A percentile compares a stretch with the other conserved stretches of the same genome.
Conservation (phyloP, 1,140 invertebrate species). For the Linepithema humile region DNA sequence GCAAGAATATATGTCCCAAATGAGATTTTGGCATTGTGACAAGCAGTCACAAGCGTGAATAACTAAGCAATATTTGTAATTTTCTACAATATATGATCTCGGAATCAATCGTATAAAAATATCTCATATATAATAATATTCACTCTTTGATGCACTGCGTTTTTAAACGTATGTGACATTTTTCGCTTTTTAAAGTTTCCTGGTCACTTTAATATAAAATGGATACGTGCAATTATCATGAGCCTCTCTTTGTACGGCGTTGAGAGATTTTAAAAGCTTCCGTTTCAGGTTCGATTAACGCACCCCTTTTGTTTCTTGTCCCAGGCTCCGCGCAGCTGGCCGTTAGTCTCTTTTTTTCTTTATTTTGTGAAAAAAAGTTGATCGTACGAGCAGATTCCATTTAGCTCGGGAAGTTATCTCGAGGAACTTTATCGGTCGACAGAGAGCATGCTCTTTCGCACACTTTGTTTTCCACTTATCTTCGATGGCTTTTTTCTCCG, state of each 20-base stretch:
- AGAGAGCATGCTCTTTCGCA: constrained; percentile 46
- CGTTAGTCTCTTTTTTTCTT: constrained; percentile 10
- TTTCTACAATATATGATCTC: background rate
- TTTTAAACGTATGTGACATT: background rate
- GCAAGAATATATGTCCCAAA: background rate
- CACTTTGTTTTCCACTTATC: constrained; percentile 51
- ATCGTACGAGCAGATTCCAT: constrained; percentile 65
- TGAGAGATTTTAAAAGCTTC: constrained; percentile 67
- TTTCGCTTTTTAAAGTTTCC: background rate
- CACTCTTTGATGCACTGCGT: too few relatives aligned
- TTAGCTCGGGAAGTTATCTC: constrained; percentile 67
- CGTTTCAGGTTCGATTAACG: constrained; percentile 69
- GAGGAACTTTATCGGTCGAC: constrained; percentile 63
- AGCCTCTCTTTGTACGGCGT: constrained; percentile 49
- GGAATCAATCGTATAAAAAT: background rate
- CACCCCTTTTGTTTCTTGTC: constrained; percentile 50
- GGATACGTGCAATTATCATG: constrained; percentile 36
- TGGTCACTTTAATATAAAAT: constrained; percentile 17
- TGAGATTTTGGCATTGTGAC: background rate
- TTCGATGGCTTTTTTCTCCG: background rate
- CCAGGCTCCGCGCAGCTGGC: background rate
- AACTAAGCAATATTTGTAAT: background rate
- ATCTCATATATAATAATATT: too few relatives aligned
- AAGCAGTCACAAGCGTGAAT: background rate
- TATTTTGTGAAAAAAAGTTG: constrained; percentile 59